These are phyloP conservation scores for Octonoba sinensis DNA, from an alignment of 2,888 invertebrate species.

Conservation along the genomic window DNA sequence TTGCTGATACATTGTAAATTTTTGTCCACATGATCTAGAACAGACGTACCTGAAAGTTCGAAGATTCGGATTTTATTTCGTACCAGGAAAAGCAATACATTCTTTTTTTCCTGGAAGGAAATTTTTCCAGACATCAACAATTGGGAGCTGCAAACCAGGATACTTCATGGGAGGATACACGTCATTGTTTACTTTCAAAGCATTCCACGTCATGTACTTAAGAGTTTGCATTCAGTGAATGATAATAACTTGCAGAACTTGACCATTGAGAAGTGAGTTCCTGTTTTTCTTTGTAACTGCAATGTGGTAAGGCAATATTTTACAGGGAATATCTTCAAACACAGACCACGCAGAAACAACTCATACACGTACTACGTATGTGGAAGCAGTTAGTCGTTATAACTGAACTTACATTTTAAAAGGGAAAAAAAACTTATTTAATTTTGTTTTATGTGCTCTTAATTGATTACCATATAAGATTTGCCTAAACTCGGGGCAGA, in stretches of 20 bases:
- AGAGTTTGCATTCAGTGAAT: neutral
- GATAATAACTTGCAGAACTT: neutral
- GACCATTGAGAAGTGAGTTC: constrained; percentile 8
- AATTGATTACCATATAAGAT: too few relatives aligned
- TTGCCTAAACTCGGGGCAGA: too few relatives aligned
- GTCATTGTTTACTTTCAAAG: neutral
- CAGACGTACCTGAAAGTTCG: constrained; percentile 27
- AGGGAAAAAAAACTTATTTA: too few relatives aligned
- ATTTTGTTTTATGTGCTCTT: too few relatives aligned
- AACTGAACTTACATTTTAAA: too few relatives aligned
- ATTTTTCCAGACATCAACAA: neutral
- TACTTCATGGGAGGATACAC: neutral
- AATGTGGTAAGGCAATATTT: too few relatives aligned
- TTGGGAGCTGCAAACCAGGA: neutral
- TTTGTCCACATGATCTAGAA: constrained; percentile 35
- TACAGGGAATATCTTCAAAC: too few relatives aligned
- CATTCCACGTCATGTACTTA: neutral
- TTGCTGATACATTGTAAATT: neutral
- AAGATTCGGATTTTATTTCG: neutral
- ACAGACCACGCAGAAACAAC: too few relatives aligned
- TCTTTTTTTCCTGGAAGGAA: constrained; percentile 1
- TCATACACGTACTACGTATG: too few relatives aligned
- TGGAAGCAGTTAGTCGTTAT: too few relatives aligned
- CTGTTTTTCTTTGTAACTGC: neutral
- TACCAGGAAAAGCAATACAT: neutral